phyloP scores from a whole-genome alignment of 2,113 vertebrate genomes.

The Polypterus bichir region DNA sequence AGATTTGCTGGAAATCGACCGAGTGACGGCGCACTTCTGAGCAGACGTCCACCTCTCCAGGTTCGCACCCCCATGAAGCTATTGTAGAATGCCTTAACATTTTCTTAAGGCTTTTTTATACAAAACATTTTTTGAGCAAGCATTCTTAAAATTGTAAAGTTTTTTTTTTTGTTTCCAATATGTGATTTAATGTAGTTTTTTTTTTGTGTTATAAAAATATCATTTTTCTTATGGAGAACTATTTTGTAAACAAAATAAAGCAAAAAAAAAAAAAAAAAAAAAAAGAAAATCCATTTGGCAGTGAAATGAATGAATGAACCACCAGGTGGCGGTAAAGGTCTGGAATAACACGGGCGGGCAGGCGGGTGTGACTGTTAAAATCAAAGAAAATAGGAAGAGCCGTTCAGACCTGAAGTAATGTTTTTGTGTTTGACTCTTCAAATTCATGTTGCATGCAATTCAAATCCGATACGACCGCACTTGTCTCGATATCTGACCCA shows the following conservation, averaged over 20 bases:
- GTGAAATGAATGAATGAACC: not conserved
- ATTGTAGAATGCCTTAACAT: not conserved
- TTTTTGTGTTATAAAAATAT: constrained; percentile 11
- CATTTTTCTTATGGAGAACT: constrained; percentile 31
- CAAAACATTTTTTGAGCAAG: constrained; percentile 7
- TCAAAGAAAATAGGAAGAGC: too few species aligned
- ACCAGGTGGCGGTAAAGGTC: not conserved
- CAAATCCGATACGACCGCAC: too few species aligned
- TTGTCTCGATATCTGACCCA: too few species aligned
- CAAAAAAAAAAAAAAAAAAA: constrained; percentile 16
- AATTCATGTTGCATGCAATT: too few species aligned
- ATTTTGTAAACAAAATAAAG: constrained; percentile 45
- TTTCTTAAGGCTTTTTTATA: not conserved
- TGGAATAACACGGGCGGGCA: too few species aligned
- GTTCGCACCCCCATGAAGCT: not conserved
- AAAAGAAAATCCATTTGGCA: not conserved
- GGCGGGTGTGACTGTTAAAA: too few species aligned
- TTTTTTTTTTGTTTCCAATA: not conserved
- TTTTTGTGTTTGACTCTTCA: too few species aligned
- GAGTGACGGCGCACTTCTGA: constrained; percentile 80
- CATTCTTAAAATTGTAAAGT: constrained; percentile 13
- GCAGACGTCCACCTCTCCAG: constrained; percentile 1
- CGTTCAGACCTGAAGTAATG: too few species aligned
- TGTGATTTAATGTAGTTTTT: constrained; percentile 22
- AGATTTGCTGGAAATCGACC: constrained; percentile 73